Percentiles rank a stretch among this genome's conserved stretches.
These are phyloP conservation scores for Lamproptera curius DNA, from an alignment of 2,888 invertebrate species.

Conservation along the genomic window DNA sequence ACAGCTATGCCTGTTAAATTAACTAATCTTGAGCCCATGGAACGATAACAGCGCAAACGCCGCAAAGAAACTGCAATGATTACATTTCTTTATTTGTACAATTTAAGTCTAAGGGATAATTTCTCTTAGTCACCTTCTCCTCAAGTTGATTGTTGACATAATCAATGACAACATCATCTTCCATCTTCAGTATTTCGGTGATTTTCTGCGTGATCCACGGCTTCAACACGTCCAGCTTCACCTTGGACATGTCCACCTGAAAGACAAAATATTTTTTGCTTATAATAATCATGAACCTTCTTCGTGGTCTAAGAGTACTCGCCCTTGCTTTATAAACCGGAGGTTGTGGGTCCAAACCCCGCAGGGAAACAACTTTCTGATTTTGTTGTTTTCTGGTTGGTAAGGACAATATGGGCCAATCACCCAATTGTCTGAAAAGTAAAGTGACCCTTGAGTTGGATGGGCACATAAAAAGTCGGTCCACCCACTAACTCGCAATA, in stretches of 20 bases:
- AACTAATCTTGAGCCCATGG: neutral
- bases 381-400: no score
- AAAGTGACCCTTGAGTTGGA: no score
- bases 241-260: slow-evolving; percentile 97
- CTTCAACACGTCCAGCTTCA: slow-evolving; percentile 97
- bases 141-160: slow-evolving; percentile 99
- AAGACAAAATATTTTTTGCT: no score
- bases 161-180: slow-evolving; percentile 99
- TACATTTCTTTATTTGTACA: slow-evolving; percentile 58
- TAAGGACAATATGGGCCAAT: no score
- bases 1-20: slow-evolving; percentile 2
- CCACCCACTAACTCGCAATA: no score
- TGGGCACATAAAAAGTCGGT: no score
- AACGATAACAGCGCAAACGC: slow-evolving; percentile 4
- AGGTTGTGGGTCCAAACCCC: no score
- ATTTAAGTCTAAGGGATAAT: slow-evolving; percentile 31
- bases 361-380: no score
- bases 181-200: slow-evolving; percentile 96
- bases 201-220: slow-evolving; percentile 99
- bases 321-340: no score
- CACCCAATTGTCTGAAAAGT: no score
- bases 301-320: no score
- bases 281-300: no score
- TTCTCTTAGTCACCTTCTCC: slow-evolving; percentile 84
- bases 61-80: slow-evolving; percentile 75